Percentiles rank a stretch among this genome's conserved stretches.
phyloP scores from a whole-genome alignment of 2,113 vertebrate genomes.

The human (Homo sapiens) region DNA sequence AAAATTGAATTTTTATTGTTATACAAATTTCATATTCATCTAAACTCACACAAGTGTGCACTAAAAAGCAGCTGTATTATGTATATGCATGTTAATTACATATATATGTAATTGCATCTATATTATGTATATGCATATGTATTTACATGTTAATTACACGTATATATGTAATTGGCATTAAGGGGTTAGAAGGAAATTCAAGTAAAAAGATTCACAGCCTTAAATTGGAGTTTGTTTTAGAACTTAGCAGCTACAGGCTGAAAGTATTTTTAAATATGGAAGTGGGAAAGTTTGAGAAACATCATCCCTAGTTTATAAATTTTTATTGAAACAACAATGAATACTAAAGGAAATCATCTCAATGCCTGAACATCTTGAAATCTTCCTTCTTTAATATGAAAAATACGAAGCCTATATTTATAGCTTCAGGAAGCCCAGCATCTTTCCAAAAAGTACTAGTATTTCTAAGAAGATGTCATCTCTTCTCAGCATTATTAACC shows the following conservation, averaged over 20 bases:
- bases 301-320: not conserved
- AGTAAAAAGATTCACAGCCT: not conserved
- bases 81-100: not conserved
- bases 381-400: not conserved
- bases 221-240: not conserved
- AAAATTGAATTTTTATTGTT: not conserved
- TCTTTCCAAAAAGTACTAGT: not conserved
- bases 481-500: not conserved
- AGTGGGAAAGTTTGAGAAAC: not conserved
- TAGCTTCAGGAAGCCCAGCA: not conserved
- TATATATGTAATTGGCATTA: not conserved
- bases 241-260: not conserved
- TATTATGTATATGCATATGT: not conserved
- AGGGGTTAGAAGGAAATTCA: not conserved
- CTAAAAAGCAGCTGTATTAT: not conserved
- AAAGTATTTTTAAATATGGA: not conserved
- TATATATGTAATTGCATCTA: not conserved
- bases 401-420: not conserved
- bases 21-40: not conserved
- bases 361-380: not conserved
- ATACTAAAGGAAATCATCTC: slow-evolving; percentile 13
- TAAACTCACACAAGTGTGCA: not conserved
- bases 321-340: not conserved
- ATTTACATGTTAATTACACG: not conserved
- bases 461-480: not conserved